Conservation (phyloP, 2,797 vertebrate species). For the Hydrocynus forskahlii region DNA sequence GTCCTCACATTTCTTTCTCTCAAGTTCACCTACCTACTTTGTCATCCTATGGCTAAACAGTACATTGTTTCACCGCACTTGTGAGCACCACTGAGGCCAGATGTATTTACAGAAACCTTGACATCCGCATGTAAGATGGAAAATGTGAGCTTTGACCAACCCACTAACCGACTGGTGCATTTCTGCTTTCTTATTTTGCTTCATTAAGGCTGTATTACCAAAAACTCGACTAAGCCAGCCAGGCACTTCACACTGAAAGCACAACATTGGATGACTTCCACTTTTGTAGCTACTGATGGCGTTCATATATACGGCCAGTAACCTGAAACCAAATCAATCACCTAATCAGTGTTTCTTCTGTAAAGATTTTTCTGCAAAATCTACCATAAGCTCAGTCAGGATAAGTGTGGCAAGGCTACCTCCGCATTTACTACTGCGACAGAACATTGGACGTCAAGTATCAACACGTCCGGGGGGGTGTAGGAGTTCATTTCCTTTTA, state of each 20-base stretch:
- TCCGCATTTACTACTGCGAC: constrained; percentile 9
- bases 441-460: background rate
- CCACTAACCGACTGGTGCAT: background rate
- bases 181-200: constrained; percentile 5
- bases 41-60: background rate
- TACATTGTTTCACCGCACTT: background rate
- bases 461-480: background rate
- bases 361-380: background rate
- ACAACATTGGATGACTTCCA: background rate
- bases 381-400: background rate
- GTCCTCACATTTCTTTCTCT: background rate
- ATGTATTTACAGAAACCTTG: background rate
- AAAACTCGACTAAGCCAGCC: background rate
- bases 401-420: background rate
- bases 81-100: background rate
- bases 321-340: background rate
- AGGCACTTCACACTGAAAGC: background rate
- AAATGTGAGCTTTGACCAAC: constrained; percentile 10
- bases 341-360: background rate
- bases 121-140: background rate
- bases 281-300: background rate
- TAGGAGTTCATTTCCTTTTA: constrained; percentile 38
- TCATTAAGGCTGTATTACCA: background rate
- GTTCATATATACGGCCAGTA: background rate
- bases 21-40: background rate